Evolutionary conservation across 2,888 invertebrate species (phyloP).

Genomic region (Cephus spinipes): DNA sequence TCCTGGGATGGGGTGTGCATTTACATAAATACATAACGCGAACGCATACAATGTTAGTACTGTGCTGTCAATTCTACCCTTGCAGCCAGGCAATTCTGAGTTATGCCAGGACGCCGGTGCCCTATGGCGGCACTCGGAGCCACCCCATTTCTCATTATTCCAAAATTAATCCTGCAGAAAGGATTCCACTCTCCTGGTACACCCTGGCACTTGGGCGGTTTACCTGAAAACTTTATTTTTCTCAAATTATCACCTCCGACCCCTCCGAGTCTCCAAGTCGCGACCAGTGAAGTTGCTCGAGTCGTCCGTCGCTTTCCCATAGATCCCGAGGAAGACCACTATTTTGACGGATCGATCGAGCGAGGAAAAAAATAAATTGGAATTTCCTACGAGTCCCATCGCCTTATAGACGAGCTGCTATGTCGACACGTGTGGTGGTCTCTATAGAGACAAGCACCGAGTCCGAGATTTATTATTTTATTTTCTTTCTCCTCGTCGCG

Average conservation of each 20-base stretch:
- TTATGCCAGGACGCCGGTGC: slow-evolving; percentile 62
- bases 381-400: not conserved
- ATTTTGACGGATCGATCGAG: too few relatives aligned
- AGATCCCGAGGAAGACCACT: too few relatives aligned
- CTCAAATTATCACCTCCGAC: not conserved
- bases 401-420: not conserved
- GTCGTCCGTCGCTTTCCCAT: too few relatives aligned
- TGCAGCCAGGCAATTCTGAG: slow-evolving; percentile 65
- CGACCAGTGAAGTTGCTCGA: not conserved
- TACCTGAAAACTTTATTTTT: not conserved
- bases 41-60: slow-evolving; percentile 66
- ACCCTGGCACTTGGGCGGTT: too few relatives aligned
- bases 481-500: too few relatives aligned
- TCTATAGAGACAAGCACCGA: not conserved
- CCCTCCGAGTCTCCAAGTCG: not conserved
- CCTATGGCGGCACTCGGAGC: slow-evolving; percentile 46
- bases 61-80: slow-evolving; percentile 66
- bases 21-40: slow-evolving; percentile 67
- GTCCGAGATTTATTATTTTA: not conserved
- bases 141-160: not conserved
- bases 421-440: not conserved
- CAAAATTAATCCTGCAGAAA: not conserved
- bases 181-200: not conserved
- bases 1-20: slow-evolving; percentile 55
- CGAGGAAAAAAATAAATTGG: too few relatives aligned